These are phyloP conservation scores for Drosophila pseudotalamancana DNA, from an alignment of 2,888 invertebrate species.

Conservation along the genomic window DNA sequence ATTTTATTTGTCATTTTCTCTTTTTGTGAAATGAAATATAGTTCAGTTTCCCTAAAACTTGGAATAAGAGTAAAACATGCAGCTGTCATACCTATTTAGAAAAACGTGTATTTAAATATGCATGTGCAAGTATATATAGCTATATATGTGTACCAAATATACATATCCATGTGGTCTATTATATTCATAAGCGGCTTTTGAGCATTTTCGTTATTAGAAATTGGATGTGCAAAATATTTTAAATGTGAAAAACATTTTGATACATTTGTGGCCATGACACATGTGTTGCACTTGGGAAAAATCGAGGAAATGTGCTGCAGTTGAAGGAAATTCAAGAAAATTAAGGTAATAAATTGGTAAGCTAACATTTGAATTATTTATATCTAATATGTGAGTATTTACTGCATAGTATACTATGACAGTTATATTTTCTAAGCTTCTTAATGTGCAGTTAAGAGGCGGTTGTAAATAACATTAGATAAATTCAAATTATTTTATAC, in stretches of 20 bases:
- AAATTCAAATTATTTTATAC: no score
- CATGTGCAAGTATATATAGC: neutral
- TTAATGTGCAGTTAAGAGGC: no score
- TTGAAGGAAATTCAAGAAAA: neutral
- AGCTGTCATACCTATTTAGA: conserved; percentile 21
- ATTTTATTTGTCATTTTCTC: neutral
- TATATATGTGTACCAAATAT: neutral
- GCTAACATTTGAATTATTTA: no score
- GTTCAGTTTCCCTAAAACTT: neutral
- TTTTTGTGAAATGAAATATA: conserved; percentile 4
- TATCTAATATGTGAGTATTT: no score
- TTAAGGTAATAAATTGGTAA: neutral
- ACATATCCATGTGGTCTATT: neutral
- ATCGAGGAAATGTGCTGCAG: neutral
- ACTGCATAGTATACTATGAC: no score
- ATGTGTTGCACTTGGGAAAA: neutral
- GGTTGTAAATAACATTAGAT: no score
- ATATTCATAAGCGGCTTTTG: conserved; percentile 7
- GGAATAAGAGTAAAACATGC: conserved; percentile 2
- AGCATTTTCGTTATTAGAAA: neutral
- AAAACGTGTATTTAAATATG: neutral
- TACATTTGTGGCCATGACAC: neutral
- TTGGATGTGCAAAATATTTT: neutral
- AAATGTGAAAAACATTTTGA: neutral
- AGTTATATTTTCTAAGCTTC: no score